Conservation (phyloP, 2,888 invertebrate species). For the Empis stercorea region DNA sequence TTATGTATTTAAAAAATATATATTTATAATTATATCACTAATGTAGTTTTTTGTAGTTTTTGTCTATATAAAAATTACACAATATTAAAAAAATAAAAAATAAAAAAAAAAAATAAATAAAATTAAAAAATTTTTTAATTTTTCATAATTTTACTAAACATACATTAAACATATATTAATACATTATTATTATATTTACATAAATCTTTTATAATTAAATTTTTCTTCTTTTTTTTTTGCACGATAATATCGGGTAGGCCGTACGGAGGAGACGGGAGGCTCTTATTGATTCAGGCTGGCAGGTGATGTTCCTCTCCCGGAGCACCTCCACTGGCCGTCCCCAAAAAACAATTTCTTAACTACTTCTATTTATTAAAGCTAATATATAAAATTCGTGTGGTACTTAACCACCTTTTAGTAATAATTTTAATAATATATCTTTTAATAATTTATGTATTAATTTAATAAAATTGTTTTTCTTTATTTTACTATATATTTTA, state of each 20-base stretch:
- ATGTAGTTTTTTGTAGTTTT: no score
- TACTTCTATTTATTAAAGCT: not conserved
- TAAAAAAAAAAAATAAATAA: no score
- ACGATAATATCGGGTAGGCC: constrained; percentile 26
- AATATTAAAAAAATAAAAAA: no score
- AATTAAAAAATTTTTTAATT: constrained; percentile 5
- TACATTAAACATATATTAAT: constrained; percentile 11
- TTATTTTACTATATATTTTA: no score
- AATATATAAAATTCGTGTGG: no score
- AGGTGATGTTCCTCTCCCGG: constrained; percentile 22
- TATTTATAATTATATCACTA: no score
- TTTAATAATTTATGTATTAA: not conserved
- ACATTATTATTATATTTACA: constrained; percentile 10
- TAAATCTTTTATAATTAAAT: constrained; percentile 4
- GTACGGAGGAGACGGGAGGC: constrained; percentile 37
- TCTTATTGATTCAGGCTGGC: constrained; percentile 5
- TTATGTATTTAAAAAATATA: no score
- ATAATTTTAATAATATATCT: not conserved
- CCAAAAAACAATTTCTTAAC: no score
- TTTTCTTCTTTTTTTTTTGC: constrained; percentile 10
- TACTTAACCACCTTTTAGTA: no score
- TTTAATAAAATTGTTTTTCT: not conserved
- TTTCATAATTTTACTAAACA: constrained; percentile 9
- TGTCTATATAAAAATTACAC: no score
- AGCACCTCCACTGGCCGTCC: constrained; percentile 37